Percentiles rank a stretch among this genome's conserved stretches.
Evolutionary conservation across 2,888 invertebrate species (phyloP).

Genomic region (Halictus ligatus): DNA sequence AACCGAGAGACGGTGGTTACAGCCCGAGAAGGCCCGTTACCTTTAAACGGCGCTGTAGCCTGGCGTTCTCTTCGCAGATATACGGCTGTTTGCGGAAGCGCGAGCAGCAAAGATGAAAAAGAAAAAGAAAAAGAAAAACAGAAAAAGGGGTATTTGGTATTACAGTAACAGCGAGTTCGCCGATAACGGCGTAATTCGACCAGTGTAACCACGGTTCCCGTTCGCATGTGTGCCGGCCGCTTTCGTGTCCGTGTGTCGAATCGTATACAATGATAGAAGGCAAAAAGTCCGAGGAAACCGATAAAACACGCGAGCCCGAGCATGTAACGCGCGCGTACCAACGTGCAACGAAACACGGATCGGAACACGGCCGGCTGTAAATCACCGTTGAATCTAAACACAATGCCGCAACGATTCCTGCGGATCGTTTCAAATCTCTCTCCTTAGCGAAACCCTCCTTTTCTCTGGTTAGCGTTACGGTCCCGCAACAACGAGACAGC

Average conservation of each 20-base stretch:
- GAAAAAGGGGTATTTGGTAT: neutral
- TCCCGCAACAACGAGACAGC: constrained; percentile 34
- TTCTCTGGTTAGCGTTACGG: constrained; percentile 20
- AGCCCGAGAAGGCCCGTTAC: neutral
- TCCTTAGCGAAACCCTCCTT: constrained; percentile 33
- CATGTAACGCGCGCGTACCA: constrained; percentile 47
- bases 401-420: constrained; percentile 60
- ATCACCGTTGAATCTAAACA: constrained; percentile 67
- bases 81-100: neutral
- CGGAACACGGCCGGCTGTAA: constrained; percentile 53
- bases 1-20: neutral
- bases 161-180: constrained; percentile 10
- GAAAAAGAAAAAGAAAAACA: too few relatives aligned
- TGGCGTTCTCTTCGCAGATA: neutral
- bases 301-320: constrained; percentile 43
- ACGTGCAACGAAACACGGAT: constrained; percentile 51
- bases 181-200: constrained; percentile 36
- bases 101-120: neutral
- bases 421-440: constrained; percentile 61
- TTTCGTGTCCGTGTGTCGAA: neutral
- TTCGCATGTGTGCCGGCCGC: neutral
- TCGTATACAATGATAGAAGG: neutral
- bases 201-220: neutral
- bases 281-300: constrained; percentile 36
- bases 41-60: neutral